A percentile compares a stretch with the other conserved stretches of the same genome.
Evolutionary conservation across 2,797 vertebrate species (phyloP).

Genomic region (Oreortyx pictus): DNA sequence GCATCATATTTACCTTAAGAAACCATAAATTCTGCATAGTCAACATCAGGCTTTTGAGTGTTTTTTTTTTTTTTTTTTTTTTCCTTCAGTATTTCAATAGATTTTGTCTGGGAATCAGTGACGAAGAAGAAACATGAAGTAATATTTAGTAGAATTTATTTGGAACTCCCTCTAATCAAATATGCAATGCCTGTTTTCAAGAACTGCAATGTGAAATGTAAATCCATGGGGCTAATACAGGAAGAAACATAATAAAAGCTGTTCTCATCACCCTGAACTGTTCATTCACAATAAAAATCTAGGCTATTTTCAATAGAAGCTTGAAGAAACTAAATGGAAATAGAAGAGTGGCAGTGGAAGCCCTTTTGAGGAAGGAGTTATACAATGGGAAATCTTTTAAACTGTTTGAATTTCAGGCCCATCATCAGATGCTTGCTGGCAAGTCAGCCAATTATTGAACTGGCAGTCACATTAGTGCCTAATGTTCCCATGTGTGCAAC

Average conservation of each 20-base stretch:
- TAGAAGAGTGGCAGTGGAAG: background rate
- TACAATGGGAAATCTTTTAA: background rate
- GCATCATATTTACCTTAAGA: background rate
- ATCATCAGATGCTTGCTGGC: background rate
- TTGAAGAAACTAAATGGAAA: background rate
- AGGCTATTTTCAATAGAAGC: background rate
- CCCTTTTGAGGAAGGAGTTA: background rate
- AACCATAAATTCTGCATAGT: background rate
- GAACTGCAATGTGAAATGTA: background rate
- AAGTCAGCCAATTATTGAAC: background rate
- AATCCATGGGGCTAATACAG: background rate
- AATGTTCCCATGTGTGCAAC: background rate
- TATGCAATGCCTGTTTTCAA: background rate
- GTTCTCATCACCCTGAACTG: background rate
- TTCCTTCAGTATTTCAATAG: background rate
- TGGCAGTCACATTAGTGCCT: background rate
- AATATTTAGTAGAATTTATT: background rate
- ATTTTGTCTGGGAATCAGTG: background rate
- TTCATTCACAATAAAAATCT: background rate
- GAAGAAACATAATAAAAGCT: background rate
- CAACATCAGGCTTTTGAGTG: too few relatives aligned
- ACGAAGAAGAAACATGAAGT: background rate
- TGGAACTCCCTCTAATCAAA: background rate
- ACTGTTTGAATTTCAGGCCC: background rate
- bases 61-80: background rate